These are phyloP conservation scores for Podilymbus podiceps DNA, from an alignment of 2,113 vertebrate species.

Conservation along the genomic window DNA sequence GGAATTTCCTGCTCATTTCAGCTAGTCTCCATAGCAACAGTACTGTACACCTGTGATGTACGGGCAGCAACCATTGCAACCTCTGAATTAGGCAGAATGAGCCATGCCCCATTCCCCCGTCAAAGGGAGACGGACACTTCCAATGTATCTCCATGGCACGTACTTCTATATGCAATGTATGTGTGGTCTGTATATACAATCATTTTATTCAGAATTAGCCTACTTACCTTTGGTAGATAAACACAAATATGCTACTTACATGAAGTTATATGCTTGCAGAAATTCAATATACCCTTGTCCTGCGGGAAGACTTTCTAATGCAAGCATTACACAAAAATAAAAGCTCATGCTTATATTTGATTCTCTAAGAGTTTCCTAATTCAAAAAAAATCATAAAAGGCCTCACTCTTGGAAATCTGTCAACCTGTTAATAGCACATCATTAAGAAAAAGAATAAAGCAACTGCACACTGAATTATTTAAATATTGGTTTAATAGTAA, in stretches of 20 bases:
- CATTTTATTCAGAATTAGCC: background rate
- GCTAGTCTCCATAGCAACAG: constrained; percentile 43
- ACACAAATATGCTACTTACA: constrained; percentile 1
- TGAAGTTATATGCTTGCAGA: background rate
- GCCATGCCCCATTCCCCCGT: background rate
- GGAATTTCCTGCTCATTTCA: constrained; percentile 42
- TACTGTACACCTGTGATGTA: constrained; percentile 10
- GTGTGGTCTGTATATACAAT: background rate
- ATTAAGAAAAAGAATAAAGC: constrained; percentile 9
- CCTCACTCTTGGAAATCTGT: background rate
- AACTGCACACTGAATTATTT: constrained; percentile 24
- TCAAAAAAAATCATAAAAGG: background rate
- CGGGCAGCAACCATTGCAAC: background rate
- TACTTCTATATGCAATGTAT: background rate
- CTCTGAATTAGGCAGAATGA: constrained; percentile 10
- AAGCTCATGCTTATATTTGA: background rate
- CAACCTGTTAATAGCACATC: constrained; percentile 5
- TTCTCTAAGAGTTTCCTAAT: background rate
- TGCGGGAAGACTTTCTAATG: constrained; percentile 30
- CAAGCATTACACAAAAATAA: background rate
- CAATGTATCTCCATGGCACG: fast-evolving
- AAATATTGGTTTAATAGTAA: constrained; percentile 57
- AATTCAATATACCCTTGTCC: constrained; percentile 32
- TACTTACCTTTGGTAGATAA: background rate
- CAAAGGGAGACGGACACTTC: background rate